phyloP scores from a whole-genome alignment of 2,888 invertebrate genomes.

The Tribolium freemani region DNA sequence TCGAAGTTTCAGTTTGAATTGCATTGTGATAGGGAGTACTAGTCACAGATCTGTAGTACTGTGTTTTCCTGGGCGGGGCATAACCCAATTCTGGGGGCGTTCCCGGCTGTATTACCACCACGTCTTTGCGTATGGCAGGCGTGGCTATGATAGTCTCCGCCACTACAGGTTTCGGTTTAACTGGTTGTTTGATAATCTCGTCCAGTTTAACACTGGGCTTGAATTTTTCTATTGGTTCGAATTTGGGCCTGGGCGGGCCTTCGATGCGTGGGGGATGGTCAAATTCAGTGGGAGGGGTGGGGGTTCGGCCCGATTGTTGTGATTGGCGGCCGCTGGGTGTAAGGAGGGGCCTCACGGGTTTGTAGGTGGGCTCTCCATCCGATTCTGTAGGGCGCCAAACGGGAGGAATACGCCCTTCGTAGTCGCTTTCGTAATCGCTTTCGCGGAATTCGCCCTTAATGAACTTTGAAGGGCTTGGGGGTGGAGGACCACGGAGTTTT shows the following conservation, averaged over 20 bases:
- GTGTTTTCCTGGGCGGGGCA: conserved; percentile 70
- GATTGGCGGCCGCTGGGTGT: conserved; percentile 70
- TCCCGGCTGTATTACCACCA: conserved; percentile 71
- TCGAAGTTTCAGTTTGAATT: conserved; percentile 77
- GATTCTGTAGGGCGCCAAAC: conserved; percentile 73
- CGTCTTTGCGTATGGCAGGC: conserved; percentile 57
- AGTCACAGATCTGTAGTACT: conserved; percentile 72
- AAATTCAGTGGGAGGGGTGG: conserved; percentile 74
- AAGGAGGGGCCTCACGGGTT: conserved; percentile 73
- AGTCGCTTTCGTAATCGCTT: conserved; percentile 82
- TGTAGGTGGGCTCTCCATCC: conserved; percentile 72
- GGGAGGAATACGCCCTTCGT: conserved; percentile 75
- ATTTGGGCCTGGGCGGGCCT: conserved; percentile 69
- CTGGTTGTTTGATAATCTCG: conserved; percentile 67
- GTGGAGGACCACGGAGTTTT: conserved; percentile 68
- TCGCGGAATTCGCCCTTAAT: conserved; percentile 76
- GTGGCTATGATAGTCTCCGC: conserved; percentile 65
- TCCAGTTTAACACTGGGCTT: conserved; percentile 65
- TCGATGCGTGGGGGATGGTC: conserved; percentile 69
- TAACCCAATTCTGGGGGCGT: conserved; percentile 73
- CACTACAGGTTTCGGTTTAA: conserved; percentile 72
- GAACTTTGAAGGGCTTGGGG: conserved; percentile 77
- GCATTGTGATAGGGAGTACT: conserved; percentile 74
- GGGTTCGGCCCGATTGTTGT: conserved; percentile 69
- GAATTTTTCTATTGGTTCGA: conserved; percentile 72